These are phyloP conservation scores for Apeira syringaria DNA, from an alignment of 2,888 invertebrate species.

Conservation along the genomic window DNA sequence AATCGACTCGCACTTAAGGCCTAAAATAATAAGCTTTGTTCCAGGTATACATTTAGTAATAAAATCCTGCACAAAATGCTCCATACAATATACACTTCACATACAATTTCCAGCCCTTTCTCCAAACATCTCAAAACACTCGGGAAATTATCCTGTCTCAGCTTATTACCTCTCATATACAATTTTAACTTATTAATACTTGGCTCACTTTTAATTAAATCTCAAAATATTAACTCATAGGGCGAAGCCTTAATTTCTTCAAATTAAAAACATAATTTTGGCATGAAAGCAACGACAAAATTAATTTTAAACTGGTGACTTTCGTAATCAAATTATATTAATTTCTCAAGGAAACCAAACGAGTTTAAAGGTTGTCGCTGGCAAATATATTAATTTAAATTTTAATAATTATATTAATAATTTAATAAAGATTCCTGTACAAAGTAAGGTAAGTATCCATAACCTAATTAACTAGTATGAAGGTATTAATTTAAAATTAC, in stretches of 20 bases:
- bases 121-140: slow-evolving; percentile 2
- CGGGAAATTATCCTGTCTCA: slow-evolving; percentile 20
- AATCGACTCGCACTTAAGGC: too few species aligned
- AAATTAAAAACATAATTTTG: slow-evolving; percentile 22
- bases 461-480: too few species aligned
- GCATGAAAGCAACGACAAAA: slow-evolving; percentile 13
- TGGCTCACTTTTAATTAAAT: slow-evolving; percentile 21
- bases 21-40: too few species aligned
- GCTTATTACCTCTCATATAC: slow-evolving; percentile 11
- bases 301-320: slow-evolving; percentile 8
- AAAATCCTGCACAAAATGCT: too few species aligned
- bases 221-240: slow-evolving; percentile 16
- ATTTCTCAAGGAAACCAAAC: neutral
- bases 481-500: too few species aligned
- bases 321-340: slow-evolving; percentile 12
- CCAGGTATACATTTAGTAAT: too few species aligned
- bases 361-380: neutral
- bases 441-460: too few species aligned
- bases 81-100: too few species aligned
- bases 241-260: slow-evolving; percentile 13
- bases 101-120: slow-evolving; percentile 1
- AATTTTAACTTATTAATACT: slow-evolving; percentile 22
- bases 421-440: too few species aligned
- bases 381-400: neutral
- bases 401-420: neutral